Base-by-base conservation (phyloP, 2,797 vertebrate species). In the Chelidonichthys spinosus region DNA sequence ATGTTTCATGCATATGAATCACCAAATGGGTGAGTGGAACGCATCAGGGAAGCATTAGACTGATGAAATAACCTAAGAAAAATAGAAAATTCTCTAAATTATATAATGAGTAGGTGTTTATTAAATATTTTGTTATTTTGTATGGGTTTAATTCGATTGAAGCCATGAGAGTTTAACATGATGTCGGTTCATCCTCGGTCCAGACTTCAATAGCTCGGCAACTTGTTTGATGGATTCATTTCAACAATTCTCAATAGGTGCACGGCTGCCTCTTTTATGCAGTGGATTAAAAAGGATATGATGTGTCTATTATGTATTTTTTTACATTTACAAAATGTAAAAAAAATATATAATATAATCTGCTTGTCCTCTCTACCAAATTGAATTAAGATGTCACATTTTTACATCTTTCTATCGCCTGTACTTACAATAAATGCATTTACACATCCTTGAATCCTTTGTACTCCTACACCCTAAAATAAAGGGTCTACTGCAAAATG, bases 1-100 rank as follows among this genome's bases (percentile, higher is more conserved):
- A 78, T 88, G 83, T 46, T 61, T 76, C 74, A 69, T 74, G 81
- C 83, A 68, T 79, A 74, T 75, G 77, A 85, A 89, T 85, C 71
- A n/a, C 13, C 66, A 79, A 79, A 76, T 76, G 71, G 54, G 62
- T 80, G 67, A 76, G 68, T 69, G 65, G 67, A 86, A 85, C 13
- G 17, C 75, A 64, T 62, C 49, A 76, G 69, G 35, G 52, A 46
- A 52, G 67, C 35, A 83, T 72, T 47, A 54, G 52, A 49, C 65
- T 69, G 64, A 78, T 69, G 64, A 75, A 69, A 75, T 18, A 66
- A n/a, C 33, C n/a, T 1, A 44, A 43, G 64, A 78, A 68, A 81
- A 66, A 72, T 3, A 53, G 36, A 58, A 61, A 50, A 60, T n/a
- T n/a, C 6, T n/a, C 3, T 18, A 18, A 70, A 61, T 58, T 62